Evolutionary conservation across 2,113 vertebrate genomes (phyloP).

Genomic region (Oryzias woworae): DNA sequence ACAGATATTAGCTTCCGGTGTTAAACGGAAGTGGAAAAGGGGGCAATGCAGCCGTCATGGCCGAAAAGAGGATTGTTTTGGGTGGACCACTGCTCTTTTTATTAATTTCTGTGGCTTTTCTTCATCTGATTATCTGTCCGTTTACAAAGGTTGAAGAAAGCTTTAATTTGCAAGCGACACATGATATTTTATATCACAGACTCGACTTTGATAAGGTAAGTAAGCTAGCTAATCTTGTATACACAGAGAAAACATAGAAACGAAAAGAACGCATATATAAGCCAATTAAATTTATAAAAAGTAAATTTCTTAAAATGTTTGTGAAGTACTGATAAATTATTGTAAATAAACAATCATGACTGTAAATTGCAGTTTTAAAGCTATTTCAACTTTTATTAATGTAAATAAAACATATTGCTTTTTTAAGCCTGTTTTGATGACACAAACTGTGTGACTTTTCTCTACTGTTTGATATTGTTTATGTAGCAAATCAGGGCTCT

Average conservation of each 20-base stretch:
- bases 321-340: too few relatives aligned
- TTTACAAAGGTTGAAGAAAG: constrained; percentile 98
- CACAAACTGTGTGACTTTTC: too few relatives aligned
- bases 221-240: background rate
- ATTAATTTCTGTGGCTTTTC: constrained; percentile 66
- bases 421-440: background rate
- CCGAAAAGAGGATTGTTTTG: constrained; percentile 69
- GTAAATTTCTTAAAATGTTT: too few relatives aligned
- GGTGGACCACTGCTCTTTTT: constrained; percentile 70
- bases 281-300: too few relatives aligned
- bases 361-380: too few relatives aligned
- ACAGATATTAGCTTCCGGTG: constrained; percentile 20
- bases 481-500: too few relatives aligned
- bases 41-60: constrained; percentile 69
- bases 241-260: too few relatives aligned
- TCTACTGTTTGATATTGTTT: too few relatives aligned
- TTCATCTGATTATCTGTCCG: constrained; percentile 87
- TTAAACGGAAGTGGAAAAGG: constrained; percentile 35
- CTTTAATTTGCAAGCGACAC: constrained; percentile 91
- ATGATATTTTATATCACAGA: constrained; percentile 90
- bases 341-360: too few relatives aligned
- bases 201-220: constrained; percentile 85
- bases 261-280: too few relatives aligned
- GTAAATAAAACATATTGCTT: too few relatives aligned
- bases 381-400: too few relatives aligned